These are phyloP conservation scores for Aphelinus atriplicis DNA, from an alignment of 1,140 invertebrate species.

Conservation along the genomic window DNA sequence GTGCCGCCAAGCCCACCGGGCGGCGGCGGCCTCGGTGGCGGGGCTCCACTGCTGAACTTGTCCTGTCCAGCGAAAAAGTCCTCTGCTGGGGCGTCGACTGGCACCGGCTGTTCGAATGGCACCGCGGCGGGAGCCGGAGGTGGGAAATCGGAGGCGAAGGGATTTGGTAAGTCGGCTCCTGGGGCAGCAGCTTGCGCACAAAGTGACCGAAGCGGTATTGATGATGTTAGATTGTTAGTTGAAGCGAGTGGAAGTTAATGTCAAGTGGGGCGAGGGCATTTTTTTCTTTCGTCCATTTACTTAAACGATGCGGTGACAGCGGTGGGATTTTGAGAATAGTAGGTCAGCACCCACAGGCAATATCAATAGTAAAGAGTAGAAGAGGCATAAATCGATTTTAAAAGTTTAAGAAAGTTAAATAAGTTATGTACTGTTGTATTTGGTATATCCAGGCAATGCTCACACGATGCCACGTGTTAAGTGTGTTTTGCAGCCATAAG, in stretches of 20 bases:
- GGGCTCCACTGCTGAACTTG: constrained; percentile 44
- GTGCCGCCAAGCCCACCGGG: constrained; percentile 61
- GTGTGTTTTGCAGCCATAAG: background rate
- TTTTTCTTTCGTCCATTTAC: background rate
- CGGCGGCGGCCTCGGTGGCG: constrained; percentile 67
- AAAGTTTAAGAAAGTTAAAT: background rate
- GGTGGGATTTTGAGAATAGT: background rate
- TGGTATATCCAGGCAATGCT: constrained; percentile 21
- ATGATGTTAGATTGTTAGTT: constrained; percentile 43
- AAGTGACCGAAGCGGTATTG: constrained; percentile 55
- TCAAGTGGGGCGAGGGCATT: background rate
- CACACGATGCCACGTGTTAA: constrained; percentile 24
- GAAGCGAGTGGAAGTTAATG: too few species aligned
- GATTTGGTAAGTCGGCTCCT: constrained; percentile 69
- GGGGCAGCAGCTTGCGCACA: constrained; percentile 73
- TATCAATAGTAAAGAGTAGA: background rate
- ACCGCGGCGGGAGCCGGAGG: constrained; percentile 55
- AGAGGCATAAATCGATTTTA: constrained; percentile 7
- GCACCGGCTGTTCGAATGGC: constrained; percentile 29
- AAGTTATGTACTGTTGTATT: constrained; percentile 4
- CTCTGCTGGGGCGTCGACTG: background rate
- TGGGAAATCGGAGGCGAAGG: constrained; percentile 67
- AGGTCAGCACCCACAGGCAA: constrained; percentile 1
- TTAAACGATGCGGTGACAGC: background rate
- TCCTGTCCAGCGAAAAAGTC: background rate